Conservation (phyloP, 2,888 invertebrate species). For the Chromoteleia sp. region DNA sequence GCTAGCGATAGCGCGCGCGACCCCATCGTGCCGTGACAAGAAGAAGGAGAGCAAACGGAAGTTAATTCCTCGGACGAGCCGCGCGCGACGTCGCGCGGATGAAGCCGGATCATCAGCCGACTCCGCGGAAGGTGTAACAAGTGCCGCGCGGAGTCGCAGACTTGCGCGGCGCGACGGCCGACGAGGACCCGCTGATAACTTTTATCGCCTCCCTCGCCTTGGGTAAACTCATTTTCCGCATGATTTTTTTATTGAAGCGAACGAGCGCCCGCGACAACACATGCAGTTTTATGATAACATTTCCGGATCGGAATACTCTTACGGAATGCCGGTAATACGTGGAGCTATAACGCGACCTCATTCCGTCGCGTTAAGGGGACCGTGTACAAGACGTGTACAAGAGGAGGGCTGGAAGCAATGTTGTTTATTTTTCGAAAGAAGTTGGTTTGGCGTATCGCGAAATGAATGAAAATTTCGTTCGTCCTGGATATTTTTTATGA, state of each 20-base stretch:
- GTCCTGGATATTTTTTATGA: too few relatives aligned
- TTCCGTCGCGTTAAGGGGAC: too few relatives aligned
- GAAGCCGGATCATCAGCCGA: conserved; percentile 55
- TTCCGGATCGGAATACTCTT: conserved; percentile 14
- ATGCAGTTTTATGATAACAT: conserved; percentile 25
- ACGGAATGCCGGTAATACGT: conserved; percentile 2
- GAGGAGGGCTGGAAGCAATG: too few relatives aligned
- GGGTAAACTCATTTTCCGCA: conserved; percentile 44
- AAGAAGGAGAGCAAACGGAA: conserved; percentile 78
- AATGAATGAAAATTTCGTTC: too few relatives aligned
- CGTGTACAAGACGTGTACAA: too few relatives aligned
- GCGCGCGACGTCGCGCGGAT: conserved; percentile 46
- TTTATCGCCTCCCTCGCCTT: conserved; percentile 22
- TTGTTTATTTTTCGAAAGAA: too few relatives aligned
- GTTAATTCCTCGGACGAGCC: conserved; percentile 71
- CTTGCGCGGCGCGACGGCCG: neutral
- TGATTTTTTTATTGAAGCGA: conserved; percentile 18
- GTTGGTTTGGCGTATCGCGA: too few relatives aligned
- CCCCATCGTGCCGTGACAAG: conserved; percentile 75
- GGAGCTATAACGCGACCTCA: too few relatives aligned
- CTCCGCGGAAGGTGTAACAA: conserved; percentile 57
- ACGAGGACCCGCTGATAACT: conserved; percentile 29
- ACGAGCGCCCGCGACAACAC: neutral
- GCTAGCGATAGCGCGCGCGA: conserved; percentile 67
- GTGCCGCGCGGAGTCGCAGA: conserved; percentile 20